Base-by-base conservation (phyloP, 1,140 invertebrate species). In the Aphelinus certus region DNA sequence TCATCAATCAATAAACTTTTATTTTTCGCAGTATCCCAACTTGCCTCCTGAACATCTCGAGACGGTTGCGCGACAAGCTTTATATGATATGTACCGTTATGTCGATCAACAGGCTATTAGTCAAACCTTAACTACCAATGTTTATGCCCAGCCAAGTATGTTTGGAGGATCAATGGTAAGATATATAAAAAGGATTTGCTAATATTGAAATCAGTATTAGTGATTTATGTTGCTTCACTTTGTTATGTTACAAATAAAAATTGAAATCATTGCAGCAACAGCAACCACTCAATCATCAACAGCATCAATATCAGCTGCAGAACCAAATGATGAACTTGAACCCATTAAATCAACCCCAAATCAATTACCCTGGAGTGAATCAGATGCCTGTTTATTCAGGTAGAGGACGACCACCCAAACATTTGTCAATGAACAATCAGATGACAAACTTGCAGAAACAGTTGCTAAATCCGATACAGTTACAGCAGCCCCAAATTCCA, bases 81-180 rank as follows among this genome's bases (percentile, higher is more conserved):
- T 85, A 1, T 68, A 71, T 6, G 81, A 84, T 3, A 86, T 86
- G 86, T 86, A 86, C 6, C 82, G 65, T 71, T 83, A 81, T 66
- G 75, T 82, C 51, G 85, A 87, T 48, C 80, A 78, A 68, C 81
- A 83, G 60, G 71, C 81, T 51, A 56, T 76, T 7, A 67, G 64
- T 55, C 71, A 69, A 63, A 64, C 26, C 58, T 43, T 75, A 10
- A 69, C 65, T 74, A 56, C 72, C 26, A 26, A 26, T 26, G 1
- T 67, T 63, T 57, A 57, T 3, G 55, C 7, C 60, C 26, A 26
- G 26, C 26, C 26, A 43, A 75, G 58, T 58, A 46, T 75, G 61
- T 47, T 75, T 55, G 53, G 60, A 1, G 7, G 43, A n/a, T 9
- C n/a, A 46, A 62, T 74, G 65, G 65, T 74, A 67, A 47, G 46